phyloP scores from a whole-genome alignment of 2,797 vertebrate species.

The Sebastes paucispinis region DNA sequence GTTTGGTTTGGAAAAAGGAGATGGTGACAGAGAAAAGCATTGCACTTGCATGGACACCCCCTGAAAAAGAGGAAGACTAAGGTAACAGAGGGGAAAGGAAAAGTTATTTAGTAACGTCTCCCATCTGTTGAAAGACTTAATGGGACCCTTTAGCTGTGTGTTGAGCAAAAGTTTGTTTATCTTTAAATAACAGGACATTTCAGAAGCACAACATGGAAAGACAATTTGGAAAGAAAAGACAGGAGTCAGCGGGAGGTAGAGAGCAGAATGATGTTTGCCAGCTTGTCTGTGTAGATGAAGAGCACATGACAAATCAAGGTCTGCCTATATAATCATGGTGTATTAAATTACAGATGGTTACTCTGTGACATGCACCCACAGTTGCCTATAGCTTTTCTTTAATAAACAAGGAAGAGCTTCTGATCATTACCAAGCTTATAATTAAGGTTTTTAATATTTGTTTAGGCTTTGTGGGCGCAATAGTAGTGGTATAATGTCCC shows the following conservation, averaged over 20 bases:
- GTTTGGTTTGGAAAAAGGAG: not conserved
- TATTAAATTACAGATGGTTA: not conserved
- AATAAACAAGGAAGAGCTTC: constrained; percentile 23
- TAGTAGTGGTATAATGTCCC: not conserved
- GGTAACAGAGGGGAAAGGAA: constrained; percentile 25
- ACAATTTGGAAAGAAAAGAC: constrained; percentile 10
- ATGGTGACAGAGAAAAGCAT: constrained; percentile 37
- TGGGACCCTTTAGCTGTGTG: not conserved
- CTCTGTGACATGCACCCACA: not conserved
- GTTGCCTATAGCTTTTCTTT: not conserved
- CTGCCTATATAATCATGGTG: not conserved
- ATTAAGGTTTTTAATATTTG: constrained; percentile 28
- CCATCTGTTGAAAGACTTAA: constrained; percentile 54
- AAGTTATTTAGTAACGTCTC: constrained; percentile 11
- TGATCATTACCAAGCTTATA: constrained; percentile 19
- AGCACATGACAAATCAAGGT: constrained; percentile 6
- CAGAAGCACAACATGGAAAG: constrained; percentile 28
- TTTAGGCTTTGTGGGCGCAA: constrained; percentile 5
- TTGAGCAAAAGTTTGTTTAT: constrained; percentile 49
- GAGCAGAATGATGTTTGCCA: constrained; percentile 3
- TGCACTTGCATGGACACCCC: constrained; percentile 4
- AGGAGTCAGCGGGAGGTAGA: not conserved
- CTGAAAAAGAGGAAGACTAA: constrained; percentile 3
- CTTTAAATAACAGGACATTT: constrained; percentile 52
- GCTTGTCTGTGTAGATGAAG: constrained; percentile 19